Evolutionary conservation across 2,797 vertebrate species (phyloP), one percentile per base, ranked within the genome.

Genomic region (Acridotheres tristis): DNA sequence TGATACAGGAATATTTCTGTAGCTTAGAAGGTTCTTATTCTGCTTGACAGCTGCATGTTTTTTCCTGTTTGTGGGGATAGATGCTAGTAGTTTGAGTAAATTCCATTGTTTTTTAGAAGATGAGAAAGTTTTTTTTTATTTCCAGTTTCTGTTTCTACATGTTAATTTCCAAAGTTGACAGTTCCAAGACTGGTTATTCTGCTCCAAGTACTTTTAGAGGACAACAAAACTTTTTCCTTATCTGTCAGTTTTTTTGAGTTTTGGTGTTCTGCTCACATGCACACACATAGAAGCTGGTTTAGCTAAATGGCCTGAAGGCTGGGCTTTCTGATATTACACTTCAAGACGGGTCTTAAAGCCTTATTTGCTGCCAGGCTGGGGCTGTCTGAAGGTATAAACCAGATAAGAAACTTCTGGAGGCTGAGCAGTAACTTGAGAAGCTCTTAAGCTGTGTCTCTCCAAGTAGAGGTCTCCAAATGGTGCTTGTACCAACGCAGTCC

Each of bases 391-490:
- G 13, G 4, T 65, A 72, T 55, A 78, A 85, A 38, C 50, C 68
- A 89, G 61, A 58, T 68, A 88, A 89, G 86, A 93, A 95, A 73
- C 47, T 93, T 93, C n/a, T 93, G 85, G 72, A 88, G 36, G 66
- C 85, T 2, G 8, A 85, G 61, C 13, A 7, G n/a, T 45, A 59
- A 45, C 25, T 61, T 68, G 34, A 32, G 58, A 61, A 83, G 47
- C 54, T 83, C 22, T 67, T 30, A 5, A 57, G n/a, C 45, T 83
- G 34, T 4, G 12, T 82, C 27, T 89, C 19, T 82, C 7, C 50
- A 38, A 50, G 29, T 62, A 16, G 51, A 42, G 8, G 30, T 32
- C 34, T 38, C 32, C 32, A 54, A 25, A 38, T 6, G 6, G 16
- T 20, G 20, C 71, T 74, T 0, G 0, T 51, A 9, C 36, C 1